These are phyloP conservation scores for Carlito syrichta DNA, from an alignment of 2,113 vertebrate genomes.

Conservation along the genomic window DNA sequence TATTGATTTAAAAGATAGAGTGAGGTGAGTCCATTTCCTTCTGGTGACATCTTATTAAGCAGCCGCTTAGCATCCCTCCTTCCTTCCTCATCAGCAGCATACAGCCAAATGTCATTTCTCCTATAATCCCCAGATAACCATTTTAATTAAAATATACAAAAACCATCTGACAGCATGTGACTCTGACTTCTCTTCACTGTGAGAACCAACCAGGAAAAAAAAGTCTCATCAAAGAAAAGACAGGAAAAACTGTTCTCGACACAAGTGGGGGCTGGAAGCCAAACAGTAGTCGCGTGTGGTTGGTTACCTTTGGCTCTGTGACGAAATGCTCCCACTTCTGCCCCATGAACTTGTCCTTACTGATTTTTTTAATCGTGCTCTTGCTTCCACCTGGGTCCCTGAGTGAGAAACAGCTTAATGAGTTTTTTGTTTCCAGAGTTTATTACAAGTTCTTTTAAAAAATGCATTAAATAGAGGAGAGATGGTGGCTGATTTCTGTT, in stretches of 20 bases:
- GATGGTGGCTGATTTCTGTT: background rate
- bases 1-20: background rate
- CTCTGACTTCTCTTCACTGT: background rate
- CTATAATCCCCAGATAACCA: slow-evolving; percentile 30
- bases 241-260: accelerated
- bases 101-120: slow-evolving; percentile 17
- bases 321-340: slow-evolving; percentile 84
- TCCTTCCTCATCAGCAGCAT: background rate
- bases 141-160: slow-evolving; percentile 61
- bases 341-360: slow-evolving; percentile 80
- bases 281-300: accelerated
- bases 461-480: slow-evolving; percentile 4
- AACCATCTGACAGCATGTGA: background rate
- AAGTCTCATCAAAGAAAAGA: background rate
- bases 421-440: slow-evolving; percentile 58
- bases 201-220: background rate
- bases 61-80: background rate
- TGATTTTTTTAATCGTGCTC: slow-evolving; percentile 76
- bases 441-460: slow-evolving; percentile 42
- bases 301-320: slow-evolving; percentile 73
- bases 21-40: background rate
- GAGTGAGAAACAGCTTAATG: slow-evolving; percentile 65
- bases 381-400: slow-evolving; percentile 85
- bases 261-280: background rate
- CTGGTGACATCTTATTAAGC: slow-evolving; percentile 24